A percentile compares a stretch with the other conserved stretches of the same genome.
Evolutionary conservation across 2,888 invertebrate genomes (phyloP).

Genomic region (Bedellia somnulentella): DNA sequence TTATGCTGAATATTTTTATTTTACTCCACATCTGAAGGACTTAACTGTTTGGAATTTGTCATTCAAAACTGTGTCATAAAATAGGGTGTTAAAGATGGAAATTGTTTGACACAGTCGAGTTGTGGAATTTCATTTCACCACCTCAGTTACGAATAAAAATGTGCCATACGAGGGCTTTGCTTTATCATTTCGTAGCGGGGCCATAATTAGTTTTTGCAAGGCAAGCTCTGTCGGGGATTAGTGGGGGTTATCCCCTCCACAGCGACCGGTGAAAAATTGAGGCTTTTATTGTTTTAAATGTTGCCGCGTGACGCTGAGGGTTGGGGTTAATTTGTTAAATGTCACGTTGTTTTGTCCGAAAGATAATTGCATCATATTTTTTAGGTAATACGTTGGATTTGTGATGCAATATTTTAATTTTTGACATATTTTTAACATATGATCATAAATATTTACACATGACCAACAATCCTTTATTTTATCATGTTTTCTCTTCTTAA

Average conservation of each 20-base stretch:
- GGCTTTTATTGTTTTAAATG: conserved; percentile 53
- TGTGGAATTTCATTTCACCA: conserved; percentile 47
- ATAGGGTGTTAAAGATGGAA: conserved; percentile 13
- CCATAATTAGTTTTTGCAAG: conserved; percentile 57
- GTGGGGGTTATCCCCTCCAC: conserved; percentile 11
- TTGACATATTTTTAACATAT: too few relatives aligned
- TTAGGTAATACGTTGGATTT: background rate
- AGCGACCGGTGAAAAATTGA: conserved; percentile 40
- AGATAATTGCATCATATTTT: conserved; percentile 18
- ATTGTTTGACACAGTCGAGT: conserved; percentile 9
- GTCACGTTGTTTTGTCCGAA: conserved; percentile 13
- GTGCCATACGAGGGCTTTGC: conserved; percentile 57
- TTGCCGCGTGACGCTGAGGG: conserved; percentile 28
- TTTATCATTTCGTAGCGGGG: conserved; percentile 55
- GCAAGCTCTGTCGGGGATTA: conserved; percentile 29
- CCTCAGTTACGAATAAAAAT: conserved; percentile 44
- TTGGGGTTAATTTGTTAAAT: conserved; percentile 18
- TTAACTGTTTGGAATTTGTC: background rate
- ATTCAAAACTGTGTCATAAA: background rate
- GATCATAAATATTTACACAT: too few relatives aligned
- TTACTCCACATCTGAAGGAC: conserved; percentile 11
- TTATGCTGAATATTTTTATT: conserved; percentile 37
- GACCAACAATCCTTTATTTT: too few relatives aligned
- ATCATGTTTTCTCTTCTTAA: too few relatives aligned
- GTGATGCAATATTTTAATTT: background rate